A percentile compares a stretch with the other conserved stretches of the same genome.
These are phyloP conservation scores for Falcunculus frontatus DNA, from an alignment of 2,113 vertebrate species.

Conservation along the genomic window DNA sequence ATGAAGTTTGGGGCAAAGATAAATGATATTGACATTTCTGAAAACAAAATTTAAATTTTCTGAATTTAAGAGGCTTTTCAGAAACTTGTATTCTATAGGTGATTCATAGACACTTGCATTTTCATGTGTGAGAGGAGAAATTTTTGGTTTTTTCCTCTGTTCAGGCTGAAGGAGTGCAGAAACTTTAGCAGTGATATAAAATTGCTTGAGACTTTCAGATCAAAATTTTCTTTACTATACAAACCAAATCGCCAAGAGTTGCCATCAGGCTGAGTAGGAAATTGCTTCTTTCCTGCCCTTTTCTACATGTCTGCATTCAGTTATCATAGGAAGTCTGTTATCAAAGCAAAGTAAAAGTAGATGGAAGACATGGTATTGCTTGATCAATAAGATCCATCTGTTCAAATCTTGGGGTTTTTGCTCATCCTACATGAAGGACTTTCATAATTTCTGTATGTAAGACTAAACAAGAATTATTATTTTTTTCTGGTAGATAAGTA, in stretches of 20 bases:
- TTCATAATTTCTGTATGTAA: background rate
- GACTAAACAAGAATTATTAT: background rate
- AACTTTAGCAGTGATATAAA: background rate
- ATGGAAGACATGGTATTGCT: background rate
- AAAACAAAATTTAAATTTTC: background rate
- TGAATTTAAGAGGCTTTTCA: background rate
- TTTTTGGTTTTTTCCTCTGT: background rate
- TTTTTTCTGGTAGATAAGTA: background rate
- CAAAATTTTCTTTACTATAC: background rate
- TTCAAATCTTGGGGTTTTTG: background rate
- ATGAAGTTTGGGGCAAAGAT: background rate
- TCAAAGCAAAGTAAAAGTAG: background rate
- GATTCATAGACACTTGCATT: background rate
- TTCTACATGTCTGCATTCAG: background rate
- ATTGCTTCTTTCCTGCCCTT: background rate
- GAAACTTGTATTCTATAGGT: background rate
- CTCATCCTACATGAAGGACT: background rate
- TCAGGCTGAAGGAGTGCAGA: background rate
- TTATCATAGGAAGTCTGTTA: background rate
- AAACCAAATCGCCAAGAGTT: background rate
- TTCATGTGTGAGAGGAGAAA: background rate
- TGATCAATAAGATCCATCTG: background rate
- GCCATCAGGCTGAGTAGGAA: background rate
- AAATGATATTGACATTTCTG: background rate
- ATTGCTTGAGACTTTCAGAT: background rate